These are phyloP conservation scores for Mixornis gularis DNA, from an alignment of 2,113 vertebrate species.

Conservation along the genomic window DNA sequence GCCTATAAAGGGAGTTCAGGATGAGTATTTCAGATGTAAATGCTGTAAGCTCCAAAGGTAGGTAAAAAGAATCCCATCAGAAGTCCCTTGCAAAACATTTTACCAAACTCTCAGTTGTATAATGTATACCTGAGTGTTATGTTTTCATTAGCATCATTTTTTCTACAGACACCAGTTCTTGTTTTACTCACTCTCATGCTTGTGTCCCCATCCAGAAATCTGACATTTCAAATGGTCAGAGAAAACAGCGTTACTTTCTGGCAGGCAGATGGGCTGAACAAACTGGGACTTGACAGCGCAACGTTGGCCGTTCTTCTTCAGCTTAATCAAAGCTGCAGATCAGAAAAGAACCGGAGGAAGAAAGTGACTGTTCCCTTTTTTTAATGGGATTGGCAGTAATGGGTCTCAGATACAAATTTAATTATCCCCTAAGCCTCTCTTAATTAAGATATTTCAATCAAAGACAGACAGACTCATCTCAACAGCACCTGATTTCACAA, in stretches of 20 bases:
- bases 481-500: slow-evolving; percentile 44
- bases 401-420: slow-evolving; percentile 41
- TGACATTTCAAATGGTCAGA: slow-evolving; percentile 77
- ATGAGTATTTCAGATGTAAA: not conserved
- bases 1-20: not conserved
- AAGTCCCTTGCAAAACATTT: not conserved
- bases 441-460: slow-evolving; percentile 61
- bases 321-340: slow-evolving; percentile 82
- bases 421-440: slow-evolving; percentile 51
- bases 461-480: slow-evolving; percentile 41
- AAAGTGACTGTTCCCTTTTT: slow-evolving; percentile 26
- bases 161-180: not conserved
- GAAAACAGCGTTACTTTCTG: slow-evolving; percentile 71
- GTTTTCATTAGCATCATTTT: not conserved
- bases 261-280: slow-evolving; percentile 89
- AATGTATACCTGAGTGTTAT: not conserved
- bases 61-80: not conserved
- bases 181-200: slow-evolving; percentile 79
- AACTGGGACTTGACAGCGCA: slow-evolving; percentile 84
- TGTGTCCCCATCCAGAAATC: slow-evolving; percentile 90
- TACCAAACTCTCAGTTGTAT: not conserved
- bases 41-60: not conserved
- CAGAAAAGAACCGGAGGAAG: not conserved
- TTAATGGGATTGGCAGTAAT: slow-evolving; percentile 42
- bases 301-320: slow-evolving; percentile 82